Evolutionary conservation across 1,140 invertebrate species (phyloP), one percentile per base, ranked within the genome.

Genomic region (Eufriesea mexicana): DNA sequence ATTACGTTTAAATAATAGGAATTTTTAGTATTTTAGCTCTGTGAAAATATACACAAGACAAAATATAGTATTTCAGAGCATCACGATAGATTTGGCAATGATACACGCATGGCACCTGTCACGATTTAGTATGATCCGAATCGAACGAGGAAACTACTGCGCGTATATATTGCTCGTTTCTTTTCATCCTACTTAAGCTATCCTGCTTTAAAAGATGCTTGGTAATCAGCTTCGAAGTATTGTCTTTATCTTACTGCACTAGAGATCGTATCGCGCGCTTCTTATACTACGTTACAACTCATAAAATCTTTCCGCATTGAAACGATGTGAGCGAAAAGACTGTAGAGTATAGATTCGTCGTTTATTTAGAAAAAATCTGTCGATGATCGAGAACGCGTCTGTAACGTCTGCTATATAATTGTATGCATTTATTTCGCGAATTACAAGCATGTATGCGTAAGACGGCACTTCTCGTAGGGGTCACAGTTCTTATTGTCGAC

Each of bases 61-160:
- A 35, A 4, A 71, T 59, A 51, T 28, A 59, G 6, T 20, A 49
- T 42, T 67, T 55, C 16, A 8, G 51, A 57, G 28, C 49, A 23
- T 57, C 35, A 68, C 42, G 20, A 70, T 35, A 49, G 47, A 71
- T 86, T 79, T 75, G 84, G 61, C 67, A 85, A 54, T 25, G 54
- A 47, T 77, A 35, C 51, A 83, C 67, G 73, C 73, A 79, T 78
- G 68, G 73, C 73, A 79, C 70, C 61, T 86, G 64, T 86, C 57
- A 79, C 51, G 20, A 66, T 6, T 25, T 61, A 45, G 42, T 57
- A 83, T 35, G 23, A n/a, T n/a, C 25, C 55, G 51, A 61, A 45
- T 47, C 54, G 25, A 67, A 61, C 23, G 23, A 49, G 42, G 25
- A 45, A 28, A 59, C 54, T 78, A 73, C 42, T 81, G 28, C 35